A percentile compares a stretch with the other conserved stretches of the same genome.
phyloP scores from a whole-genome alignment of 1,140 invertebrate genomes.

The Drosophila repletoides region DNA sequence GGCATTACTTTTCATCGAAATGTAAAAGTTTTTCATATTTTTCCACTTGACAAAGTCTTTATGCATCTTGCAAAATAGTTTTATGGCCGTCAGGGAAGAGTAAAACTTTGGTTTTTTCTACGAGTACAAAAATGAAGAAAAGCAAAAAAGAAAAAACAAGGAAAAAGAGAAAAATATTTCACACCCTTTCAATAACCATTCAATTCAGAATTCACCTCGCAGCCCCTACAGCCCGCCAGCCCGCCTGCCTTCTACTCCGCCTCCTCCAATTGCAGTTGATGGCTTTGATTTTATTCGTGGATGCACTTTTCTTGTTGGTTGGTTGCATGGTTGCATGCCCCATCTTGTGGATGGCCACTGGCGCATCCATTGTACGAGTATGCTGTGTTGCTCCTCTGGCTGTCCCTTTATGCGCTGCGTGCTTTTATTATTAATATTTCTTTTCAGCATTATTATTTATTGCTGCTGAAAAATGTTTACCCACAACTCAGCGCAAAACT shows the following conservation, averaged over 20 bases:
- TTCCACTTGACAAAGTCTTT: slow-evolving; percentile 81
- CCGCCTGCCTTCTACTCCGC: background rate
- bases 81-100: slow-evolving; percentile 63
- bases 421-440: slow-evolving; percentile 77
- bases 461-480: slow-evolving; percentile 78
- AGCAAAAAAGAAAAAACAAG: too few species aligned
- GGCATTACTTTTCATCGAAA: slow-evolving; percentile 68
- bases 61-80: slow-evolving; percentile 80
- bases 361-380: slow-evolving; percentile 28
- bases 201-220: slow-evolving; percentile 52
- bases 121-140: too few species aligned
- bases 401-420: slow-evolving; percentile 54
- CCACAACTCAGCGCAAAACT: slow-evolving; percentile 70
- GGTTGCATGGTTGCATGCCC: background rate
- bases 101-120: slow-evolving; percentile 59
- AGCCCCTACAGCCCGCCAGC: too few species aligned
- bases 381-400: slow-evolving; percentile 1
- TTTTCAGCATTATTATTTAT: slow-evolving; percentile 69
- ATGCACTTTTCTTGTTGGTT: slow-evolving; percentile 73
- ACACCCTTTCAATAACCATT: slow-evolving; percentile 74
- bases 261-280: slow-evolving; percentile 76
- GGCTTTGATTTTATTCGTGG: slow-evolving; percentile 81
- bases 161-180: too few species aligned
- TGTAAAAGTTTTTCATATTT: slow-evolving; percentile 81
- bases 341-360: slow-evolving; percentile 5